phyloP scores from a whole-genome alignment of 92 coral and sea anemone genomes.

The Epizoanthus fatuus region DNA sequence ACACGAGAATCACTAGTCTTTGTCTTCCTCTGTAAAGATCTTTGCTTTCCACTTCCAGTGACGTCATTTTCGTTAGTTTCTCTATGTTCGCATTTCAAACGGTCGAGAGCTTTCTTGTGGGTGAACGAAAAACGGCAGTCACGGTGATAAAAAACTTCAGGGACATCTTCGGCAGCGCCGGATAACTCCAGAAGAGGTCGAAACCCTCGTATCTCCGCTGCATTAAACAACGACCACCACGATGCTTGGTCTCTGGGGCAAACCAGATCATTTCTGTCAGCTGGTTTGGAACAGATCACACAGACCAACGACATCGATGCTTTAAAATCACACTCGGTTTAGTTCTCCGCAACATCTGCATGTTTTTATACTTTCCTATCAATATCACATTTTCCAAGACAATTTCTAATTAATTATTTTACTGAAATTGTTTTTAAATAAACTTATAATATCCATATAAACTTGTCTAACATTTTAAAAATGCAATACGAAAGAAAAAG shows the following conservation, averaged over 20 bases:
- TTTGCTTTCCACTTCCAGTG: slow-evolving; percentile 36
- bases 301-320: slow-evolving; percentile 32
- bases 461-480: neutral
- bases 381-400: slow-evolving; percentile 16
- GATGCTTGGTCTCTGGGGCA: slow-evolving; percentile 55
- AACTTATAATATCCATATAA: slow-evolving; percentile 18
- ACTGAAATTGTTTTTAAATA: slow-evolving; percentile 22
- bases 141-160: slow-evolving; percentile 46
- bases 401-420: slow-evolving; percentile 6
- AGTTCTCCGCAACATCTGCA: slow-evolving; percentile 16
- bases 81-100: slow-evolving; percentile 10
- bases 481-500: slow-evolving; percentile 4
- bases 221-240: slow-evolving; percentile 43
- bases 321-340: slow-evolving; percentile 25
- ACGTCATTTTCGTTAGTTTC: slow-evolving; percentile 22
- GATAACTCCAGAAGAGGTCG: slow-evolving; percentile 49
- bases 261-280: slow-evolving; percentile 43
- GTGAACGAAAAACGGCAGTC: slow-evolving; percentile 40
- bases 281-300: slow-evolving; percentile 42
- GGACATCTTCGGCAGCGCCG: slow-evolving; percentile 30
- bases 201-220: slow-evolving; percentile 52
- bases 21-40: slow-evolving; percentile 49
- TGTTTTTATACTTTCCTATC: slow-evolving; percentile 7
- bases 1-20: slow-evolving; percentile 47
- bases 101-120: slow-evolving; percentile 27